A percentile compares a stretch with the other conserved stretches of the same genome.
phyloP scores from a whole-genome alignment of 2,797 vertebrate species.

The Hydrolagus colliei region DNA sequence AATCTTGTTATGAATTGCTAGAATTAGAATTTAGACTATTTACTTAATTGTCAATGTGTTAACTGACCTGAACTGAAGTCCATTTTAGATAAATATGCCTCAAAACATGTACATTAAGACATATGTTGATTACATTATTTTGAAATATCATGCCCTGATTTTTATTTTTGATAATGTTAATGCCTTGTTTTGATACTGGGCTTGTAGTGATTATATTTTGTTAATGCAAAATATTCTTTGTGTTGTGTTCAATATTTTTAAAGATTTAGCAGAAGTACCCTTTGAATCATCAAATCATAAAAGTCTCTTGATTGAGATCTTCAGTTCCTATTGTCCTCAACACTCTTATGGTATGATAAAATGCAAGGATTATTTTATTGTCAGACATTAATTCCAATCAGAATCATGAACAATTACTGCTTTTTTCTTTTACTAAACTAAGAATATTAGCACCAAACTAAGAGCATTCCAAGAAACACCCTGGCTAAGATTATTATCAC shows the following conservation, averaged over 20 bases:
- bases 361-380: too few relatives aligned
- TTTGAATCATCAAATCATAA: neutral
- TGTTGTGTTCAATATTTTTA: neutral
- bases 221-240: neutral
- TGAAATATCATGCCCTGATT: neutral
- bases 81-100: neutral
- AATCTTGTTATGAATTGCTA: too few relatives aligned
- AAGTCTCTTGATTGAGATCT: too few relatives aligned
- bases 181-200: neutral
- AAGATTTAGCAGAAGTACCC: neutral
- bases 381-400: too few relatives aligned
- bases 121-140: neutral
- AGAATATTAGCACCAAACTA: too few relatives aligned
- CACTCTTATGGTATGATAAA: too few relatives aligned
- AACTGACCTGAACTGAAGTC: neutral
- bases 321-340: too few relatives aligned
- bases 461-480: too few relatives aligned
- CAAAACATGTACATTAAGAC: neutral
- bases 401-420: too few relatives aligned
- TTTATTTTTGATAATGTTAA: conserved; percentile 3
- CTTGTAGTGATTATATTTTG: neutral
- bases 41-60: neutral
- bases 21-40: too few relatives aligned
- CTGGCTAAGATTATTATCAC: too few relatives aligned
- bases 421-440: too few relatives aligned